Base-by-base conservation (phyloP, 2,113 vertebrate genomes). In the Amblyornis subalaris region DNA sequence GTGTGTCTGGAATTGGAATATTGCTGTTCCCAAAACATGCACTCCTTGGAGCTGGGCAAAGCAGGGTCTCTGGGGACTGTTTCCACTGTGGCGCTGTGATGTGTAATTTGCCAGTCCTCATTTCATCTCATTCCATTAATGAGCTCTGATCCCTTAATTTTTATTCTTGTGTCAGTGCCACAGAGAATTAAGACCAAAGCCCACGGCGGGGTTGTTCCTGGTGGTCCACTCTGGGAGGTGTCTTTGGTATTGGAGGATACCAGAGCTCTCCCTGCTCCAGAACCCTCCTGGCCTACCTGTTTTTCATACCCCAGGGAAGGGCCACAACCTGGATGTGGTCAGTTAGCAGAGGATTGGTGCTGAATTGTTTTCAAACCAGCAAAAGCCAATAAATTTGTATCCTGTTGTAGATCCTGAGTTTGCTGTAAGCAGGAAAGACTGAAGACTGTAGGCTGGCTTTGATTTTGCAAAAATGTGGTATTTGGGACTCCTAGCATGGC, bases 91-190 rank as follows among this genome's bases (percentile, higher is more conserved):
- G 5, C 20, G 22, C 28, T 29, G 42, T 36, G 44, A 42, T 47
- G 10, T 6, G 2, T 36, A 35, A 50, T 80, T 88, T 86, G 62
- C 55, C 44, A 77, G 36, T 71, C 55, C 10, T 73, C 10, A 5
- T 90, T 90, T 95, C 28, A 48, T 51, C 72, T 89, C 76, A 8
- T 60, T 60, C 26, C 67, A 36, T 35, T 86, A 79, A 75, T 93
- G 72, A 90, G n/a, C 69, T 88, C 40, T 81, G 82, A 94, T 88
- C 36, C 61, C 36, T 80, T 65, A 45, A 47, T 70, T 54, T 67
- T 83, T 81, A 58, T 90, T 76, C 45, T 75, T 71, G 33, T 38
- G 14, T 64, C 42, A 50, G 20, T 54, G 38, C 50, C 35, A 25
- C n/a, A 70, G 74, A 62, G 45, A 36, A 75, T 47, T 83, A 57